Conservation (phyloP, 2,888 invertebrate genomes). For the Standfussiana lucernea region DNA sequence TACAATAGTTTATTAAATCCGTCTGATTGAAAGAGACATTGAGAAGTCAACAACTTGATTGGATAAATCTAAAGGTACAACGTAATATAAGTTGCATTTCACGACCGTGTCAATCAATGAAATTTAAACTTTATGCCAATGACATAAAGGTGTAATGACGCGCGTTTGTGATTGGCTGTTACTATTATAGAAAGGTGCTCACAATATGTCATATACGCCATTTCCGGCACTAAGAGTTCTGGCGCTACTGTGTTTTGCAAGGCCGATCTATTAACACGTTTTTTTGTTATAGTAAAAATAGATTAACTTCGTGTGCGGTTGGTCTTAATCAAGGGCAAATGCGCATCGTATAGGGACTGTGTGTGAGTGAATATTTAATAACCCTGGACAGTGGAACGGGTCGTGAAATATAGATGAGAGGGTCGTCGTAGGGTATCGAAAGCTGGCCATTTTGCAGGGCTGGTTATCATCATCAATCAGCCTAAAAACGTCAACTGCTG, state of each 20-base stretch:
- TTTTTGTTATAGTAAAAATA: not conserved
- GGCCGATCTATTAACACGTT: not conserved
- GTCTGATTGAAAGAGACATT: no score
- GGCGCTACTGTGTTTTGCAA: conserved; percentile 3
- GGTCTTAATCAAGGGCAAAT: not conserved
- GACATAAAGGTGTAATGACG: not conserved
- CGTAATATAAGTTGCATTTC: not conserved
- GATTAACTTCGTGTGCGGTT: conserved; percentile 8
- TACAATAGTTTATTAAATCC: not conserved
- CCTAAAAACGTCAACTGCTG: not conserved
- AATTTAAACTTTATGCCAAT: not conserved
- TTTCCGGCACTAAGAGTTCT: not conserved
- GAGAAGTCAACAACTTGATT: not conserved
- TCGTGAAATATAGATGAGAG: not conserved
- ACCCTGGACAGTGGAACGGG: not conserved
- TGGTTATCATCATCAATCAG: not conserved
- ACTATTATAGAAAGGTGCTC: not conserved
- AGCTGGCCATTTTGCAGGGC: not conserved
- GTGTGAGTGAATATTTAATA: not conserved
- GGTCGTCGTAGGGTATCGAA: not conserved
- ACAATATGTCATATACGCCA: not conserved
- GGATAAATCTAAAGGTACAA: not conserved
- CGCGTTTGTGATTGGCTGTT: not conserved
- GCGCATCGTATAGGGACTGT: not conserved
- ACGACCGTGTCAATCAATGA: not conserved